phyloP scores from a whole-genome alignment of 2,113 vertebrate species.

The Cygnus atratus region DNA sequence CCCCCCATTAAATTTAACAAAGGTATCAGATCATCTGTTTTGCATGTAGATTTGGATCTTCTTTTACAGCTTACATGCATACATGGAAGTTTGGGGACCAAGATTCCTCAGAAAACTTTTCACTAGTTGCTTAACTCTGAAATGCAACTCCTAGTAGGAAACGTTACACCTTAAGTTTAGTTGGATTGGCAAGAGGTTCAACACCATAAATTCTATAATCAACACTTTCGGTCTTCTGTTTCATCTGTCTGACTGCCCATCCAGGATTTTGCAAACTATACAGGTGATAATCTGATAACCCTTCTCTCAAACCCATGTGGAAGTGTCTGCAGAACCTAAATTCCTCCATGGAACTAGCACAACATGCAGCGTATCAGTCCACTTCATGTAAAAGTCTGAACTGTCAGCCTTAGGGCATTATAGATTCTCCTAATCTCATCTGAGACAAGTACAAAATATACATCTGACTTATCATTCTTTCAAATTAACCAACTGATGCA shows the following conservation, averaged over 20 bases:
- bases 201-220: neutral
- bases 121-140: neutral
- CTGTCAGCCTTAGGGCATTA: neutral
- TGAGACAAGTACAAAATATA: neutral
- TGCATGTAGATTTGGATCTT: neutral
- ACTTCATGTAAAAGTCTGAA: neutral
- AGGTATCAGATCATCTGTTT: neutral
- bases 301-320: neutral
- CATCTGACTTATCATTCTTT: neutral
- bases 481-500: accelerated
- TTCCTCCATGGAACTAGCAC: neutral
- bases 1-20: neutral
- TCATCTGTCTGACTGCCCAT: neutral
- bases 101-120: neutral
- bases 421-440: neutral
- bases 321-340: neutral
- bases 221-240: neutral
- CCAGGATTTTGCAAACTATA: neutral
- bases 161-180: neutral
- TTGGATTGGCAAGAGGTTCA: neutral
- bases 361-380: neutral
- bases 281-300: neutral
- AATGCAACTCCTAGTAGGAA: neutral
- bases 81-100: accelerated
- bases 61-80: neutral